Evolutionary conservation across 1,140 invertebrate species (phyloP).

Genomic region (Zaprionus ornatus): DNA sequence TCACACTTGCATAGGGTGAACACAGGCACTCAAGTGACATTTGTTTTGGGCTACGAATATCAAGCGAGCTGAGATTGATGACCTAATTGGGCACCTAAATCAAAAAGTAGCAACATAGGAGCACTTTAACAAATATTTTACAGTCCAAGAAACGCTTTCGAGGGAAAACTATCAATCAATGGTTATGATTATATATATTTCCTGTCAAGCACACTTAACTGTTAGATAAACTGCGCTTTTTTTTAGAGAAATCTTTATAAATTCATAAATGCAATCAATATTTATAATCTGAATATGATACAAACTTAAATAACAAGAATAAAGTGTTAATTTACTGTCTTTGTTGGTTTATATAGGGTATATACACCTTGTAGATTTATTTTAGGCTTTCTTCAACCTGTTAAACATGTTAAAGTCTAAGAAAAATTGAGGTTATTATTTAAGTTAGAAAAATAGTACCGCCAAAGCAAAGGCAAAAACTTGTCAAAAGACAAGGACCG

Average conservation of each 20-base stretch:
- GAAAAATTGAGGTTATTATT: too few species aligned
- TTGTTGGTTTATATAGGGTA: too few species aligned
- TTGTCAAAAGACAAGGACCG: too few species aligned
- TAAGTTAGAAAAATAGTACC: too few species aligned
- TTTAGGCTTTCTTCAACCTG: too few species aligned
- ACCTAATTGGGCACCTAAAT: slow-evolving; percentile 32
- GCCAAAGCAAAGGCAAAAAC: too few species aligned
- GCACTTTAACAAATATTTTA: background rate
- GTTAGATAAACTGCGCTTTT: too few species aligned
- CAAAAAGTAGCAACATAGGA: slow-evolving; percentile 14
- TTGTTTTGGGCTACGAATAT: slow-evolving; percentile 13
- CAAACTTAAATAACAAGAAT: too few species aligned
- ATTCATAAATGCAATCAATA: background rate
- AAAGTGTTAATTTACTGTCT: too few species aligned
- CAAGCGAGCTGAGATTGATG: slow-evolving; percentile 28
- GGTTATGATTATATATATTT: background rate
- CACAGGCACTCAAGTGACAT: slow-evolving; percentile 9
- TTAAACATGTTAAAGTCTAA: too few species aligned
- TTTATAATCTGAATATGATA: background rate
- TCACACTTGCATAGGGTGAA: slow-evolving; percentile 3
- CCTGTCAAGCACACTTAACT: too few species aligned
- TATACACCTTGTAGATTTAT: too few species aligned
- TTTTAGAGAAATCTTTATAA: background rate
- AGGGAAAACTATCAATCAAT: background rate
- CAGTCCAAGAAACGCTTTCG: background rate